Evolutionary conservation across 2,113 vertebrate species (phyloP), one percentile per base, ranked within the genome.

Genomic region (Tenrec ecaudatus): DNA sequence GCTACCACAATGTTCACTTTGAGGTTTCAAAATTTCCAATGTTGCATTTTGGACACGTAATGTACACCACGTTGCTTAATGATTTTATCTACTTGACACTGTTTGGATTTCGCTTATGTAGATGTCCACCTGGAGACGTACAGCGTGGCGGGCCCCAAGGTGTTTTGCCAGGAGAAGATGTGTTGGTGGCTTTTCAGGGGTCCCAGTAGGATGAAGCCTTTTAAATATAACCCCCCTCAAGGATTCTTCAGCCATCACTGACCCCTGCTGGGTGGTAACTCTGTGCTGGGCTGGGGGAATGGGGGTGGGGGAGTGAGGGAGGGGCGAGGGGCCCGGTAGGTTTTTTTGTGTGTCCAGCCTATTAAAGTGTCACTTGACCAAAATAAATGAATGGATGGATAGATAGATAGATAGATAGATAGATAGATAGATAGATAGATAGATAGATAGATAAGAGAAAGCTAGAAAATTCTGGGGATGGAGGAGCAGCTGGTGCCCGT

Each of bases 201-300:
- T 11, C 99, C 99, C 43, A 98, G 98, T 97, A 99, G 99, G 84
- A 98, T 99, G 98, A 99, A 99, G 95, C 99, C 99, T 0, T 99
- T 99, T 98, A 99, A 99, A 97, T 99, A 99, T 97, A 99, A 99
- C 98, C 98, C 99, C 88, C 99, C 99, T 29, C 99, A 99, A 97
- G 99, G 99, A 10, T 99, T 99, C 98, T 99, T 99, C 98, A 99
- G 99, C 97, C 99, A 99, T 78, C 99, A 99, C 90, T 99, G 98
- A 99, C 73, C 69, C 7, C 19, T 2, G 0, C 73, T 71, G 6
- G 0, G 58, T 82, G 25, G 38, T 53, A 23, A 10, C 73, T 73
- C 8, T 38, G 36, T 33, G 77, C 43, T 62, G 22, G 6, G 17
- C 60, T 12, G 12, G 47, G 4, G 47, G 47, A 10, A 10, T 53